A percentile compares a stretch with the other conserved stretches of the same genome.
phyloP scores from a whole-genome alignment of 92 coral and sea anemone genomes.

The Chrysogorgia sp. region DNA sequence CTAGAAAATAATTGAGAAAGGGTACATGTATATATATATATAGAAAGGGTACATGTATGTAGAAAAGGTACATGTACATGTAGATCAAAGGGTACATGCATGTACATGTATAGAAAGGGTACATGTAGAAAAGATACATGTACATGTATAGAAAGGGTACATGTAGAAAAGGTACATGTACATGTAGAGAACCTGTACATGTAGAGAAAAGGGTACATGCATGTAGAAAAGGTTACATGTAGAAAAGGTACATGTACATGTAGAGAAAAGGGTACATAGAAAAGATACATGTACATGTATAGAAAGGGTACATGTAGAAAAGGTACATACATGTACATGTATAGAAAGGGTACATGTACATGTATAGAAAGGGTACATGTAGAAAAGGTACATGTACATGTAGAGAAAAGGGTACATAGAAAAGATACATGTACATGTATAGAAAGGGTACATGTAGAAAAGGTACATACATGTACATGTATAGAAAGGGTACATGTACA shows the following conservation, averaged over 20 bases:
- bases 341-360: not conserved
- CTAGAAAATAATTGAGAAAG: conserved; percentile 38
- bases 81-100: not conserved
- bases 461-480: too few species aligned
- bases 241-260: not conserved
- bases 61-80: too few species aligned
- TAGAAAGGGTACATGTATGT: not conserved
- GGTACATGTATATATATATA: too few species aligned
- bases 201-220: not conserved
- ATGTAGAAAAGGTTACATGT: too few species aligned
- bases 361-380: too few species aligned
- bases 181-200: too few species aligned
- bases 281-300: not conserved
- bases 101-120: not conserved
- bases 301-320: not conserved
- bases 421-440: not conserved
- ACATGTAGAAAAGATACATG: not conserved
- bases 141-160: too few species aligned
- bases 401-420: too few species aligned
- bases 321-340: too few species aligned
- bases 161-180: not conserved
- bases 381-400: not conserved
- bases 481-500: not conserved
- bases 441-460: not conserved
- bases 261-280: too few species aligned